Conservation (phyloP, 1,140 invertebrate species). For the Bradynema listronoti region DNA sequence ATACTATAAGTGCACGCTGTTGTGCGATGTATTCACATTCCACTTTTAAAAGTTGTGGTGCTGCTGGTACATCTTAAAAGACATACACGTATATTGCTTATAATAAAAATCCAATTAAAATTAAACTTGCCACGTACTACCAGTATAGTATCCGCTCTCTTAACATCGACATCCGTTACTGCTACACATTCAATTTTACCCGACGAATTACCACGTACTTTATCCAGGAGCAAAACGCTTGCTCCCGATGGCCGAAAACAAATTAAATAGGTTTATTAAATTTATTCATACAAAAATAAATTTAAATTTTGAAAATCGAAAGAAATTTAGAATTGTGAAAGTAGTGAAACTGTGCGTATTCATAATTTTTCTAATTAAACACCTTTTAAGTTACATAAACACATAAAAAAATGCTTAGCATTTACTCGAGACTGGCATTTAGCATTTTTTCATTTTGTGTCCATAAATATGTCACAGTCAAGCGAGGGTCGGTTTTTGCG, state of each 20-base stretch:
- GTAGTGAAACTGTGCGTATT: too few relatives aligned
- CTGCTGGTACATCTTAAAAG: conserved; percentile 76
- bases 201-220: conserved; percentile 85
- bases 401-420: too few relatives aligned
- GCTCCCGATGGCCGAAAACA: too few relatives aligned
- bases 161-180: conserved; percentile 76
- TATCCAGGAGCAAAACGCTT: conserved; percentile 74
- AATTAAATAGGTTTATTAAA: too few relatives aligned
- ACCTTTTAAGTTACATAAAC: too few relatives aligned
- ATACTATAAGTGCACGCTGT: conserved; percentile 68
- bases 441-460: conserved; percentile 69
- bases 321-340: too few relatives aligned
- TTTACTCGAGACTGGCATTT: too few relatives aligned
- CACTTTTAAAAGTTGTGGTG: conserved; percentile 68
- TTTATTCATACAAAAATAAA: too few relatives aligned
- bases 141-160: conserved; percentile 66
- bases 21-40: conserved; percentile 64
- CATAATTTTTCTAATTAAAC: too few relatives aligned
- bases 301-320: too few relatives aligned
- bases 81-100: neutral
- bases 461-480: conserved; percentile 78
- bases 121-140: conserved; percentile 42
- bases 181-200: conserved; percentile 93
- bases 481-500: conserved; percentile 73
- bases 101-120: neutral